Base-by-base conservation (phyloP, 1,140 invertebrate species). In the Heliconius melpomene region DNA sequence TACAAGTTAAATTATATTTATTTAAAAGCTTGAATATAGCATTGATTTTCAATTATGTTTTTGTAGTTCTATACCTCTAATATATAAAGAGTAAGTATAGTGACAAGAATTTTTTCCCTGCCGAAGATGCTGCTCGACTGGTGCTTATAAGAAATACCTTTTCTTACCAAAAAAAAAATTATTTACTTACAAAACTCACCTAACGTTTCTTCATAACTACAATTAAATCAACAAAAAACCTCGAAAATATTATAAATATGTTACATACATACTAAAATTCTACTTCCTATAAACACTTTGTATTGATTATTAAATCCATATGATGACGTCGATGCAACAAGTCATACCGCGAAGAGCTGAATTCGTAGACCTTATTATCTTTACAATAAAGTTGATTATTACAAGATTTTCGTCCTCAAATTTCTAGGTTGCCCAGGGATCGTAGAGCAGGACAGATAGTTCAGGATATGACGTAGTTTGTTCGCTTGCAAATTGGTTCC, bases 361-460 rank as follows among this genome's bases (percentile, higher is more conserved):
- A 75, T 54, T 23, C 79, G 46, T 81, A 77, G 57, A 71, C 79
- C 79, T 77, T 89, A 87, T 86, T 75, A 29, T 52, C 60, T 50
- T 23, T 18, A 73, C 23, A 75, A 78, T 86, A 89, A 77, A 87
- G 82, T 85, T 87, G 73, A 46, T 83, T 76, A 85, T 91, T 78
- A 81, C 79, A 81, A 79, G 70, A 70, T 23, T 52, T 77, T 79
- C 74, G 50, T 60, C 72, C 78, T 80, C 85, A 80, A 82, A 85
- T 79, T 90, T 88, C 88, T 90, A 89, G 91, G 88, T 90, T 90
- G 90, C 84, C 90, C 90, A 91, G 91, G 90, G 79, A 79, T 79
- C 80, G 82, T 81, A 84, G 89, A 91, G 82, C 79, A 90, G 84
- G 91, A 91, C 82, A 83, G 91, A 81, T 88, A 90, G 88, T 90